Base-by-base conservation (phyloP, 1,140 invertebrate genomes). In the Aphelinus atriplicis region DNA sequence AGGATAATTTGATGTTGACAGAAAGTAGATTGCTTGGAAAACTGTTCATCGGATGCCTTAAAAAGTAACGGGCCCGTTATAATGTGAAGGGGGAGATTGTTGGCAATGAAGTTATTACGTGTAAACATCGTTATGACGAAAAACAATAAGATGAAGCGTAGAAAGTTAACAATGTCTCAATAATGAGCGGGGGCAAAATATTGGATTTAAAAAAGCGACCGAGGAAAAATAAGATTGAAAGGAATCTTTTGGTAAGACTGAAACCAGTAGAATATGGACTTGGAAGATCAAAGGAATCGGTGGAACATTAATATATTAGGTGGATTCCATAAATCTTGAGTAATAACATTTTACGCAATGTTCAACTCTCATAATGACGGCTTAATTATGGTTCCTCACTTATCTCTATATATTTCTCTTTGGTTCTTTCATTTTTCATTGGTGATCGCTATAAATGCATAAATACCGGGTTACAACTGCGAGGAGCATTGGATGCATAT, bases 271-370 rank as follows among this genome's bases (percentile, higher is more conserved):
- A 43, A 65, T 9, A 7, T 26, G 60, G 60, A 73, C 65, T 43
- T 70, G n/a, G 56, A 74, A 66, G 48, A 48, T 4, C 75, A 43
- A 62, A 78, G 77, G 78, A 82, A 82, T 81, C 73, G 75, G 78
- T 1, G 71, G 71, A 69, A 60, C 81, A 82, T 82, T 82, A 82
- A 82, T 82, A 82, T 78, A 57, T 42, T 26, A 64, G 63, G 62
- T 63, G 81, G 78, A 82, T 82, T 82, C 80, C 77, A 82, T 82
- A 82, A 82, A 82, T 80, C 80, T 80, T 79, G 78, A 79, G 78
- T 81, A 81, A 81, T 81, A 81, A 81, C 79, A 80, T 82, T 80
- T 80, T 82, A 80, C 78, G 77, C 78, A 80, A 80, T 77, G 81
- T 78, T 79, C 78, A 78, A 76, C 69, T 76, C 76, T 64, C 65